Evolutionary conservation across 1,140 invertebrate genomes (phyloP), one percentile per base, ranked within the genome.

Genomic region (Aradophagus sp.): DNA sequence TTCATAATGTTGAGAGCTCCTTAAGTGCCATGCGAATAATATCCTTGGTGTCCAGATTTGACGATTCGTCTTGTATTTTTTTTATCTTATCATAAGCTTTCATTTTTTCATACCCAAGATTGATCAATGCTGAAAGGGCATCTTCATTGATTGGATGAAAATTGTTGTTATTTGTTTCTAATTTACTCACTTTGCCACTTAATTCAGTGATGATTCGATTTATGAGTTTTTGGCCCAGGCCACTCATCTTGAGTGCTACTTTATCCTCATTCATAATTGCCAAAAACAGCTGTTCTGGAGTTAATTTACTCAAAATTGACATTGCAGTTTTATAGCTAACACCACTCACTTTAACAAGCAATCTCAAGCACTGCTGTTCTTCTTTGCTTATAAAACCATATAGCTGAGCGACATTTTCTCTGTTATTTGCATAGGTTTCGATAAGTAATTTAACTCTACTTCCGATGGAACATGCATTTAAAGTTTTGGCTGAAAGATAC

Each of bases 261-360:
- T 56, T 56, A 56, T 56, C 52, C 29, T 56, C 52, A 56, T 56
- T 56, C 41, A 56, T 56, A 56, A 56, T 56, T 56, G 52, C 52
- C 52, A 56, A 56, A 56, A 56, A 56, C n/a, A 56, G 52, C 41
- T 56, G 52, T 44, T 56, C 52, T 56, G 52, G 52, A 56, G 52
- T 56, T 56, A 56, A 56, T 56, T 56, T 56, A 36, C 52, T 44
- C 52, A 56, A 56, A 56, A 56, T 56, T 56, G 52, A 56, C 38
- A 56, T 56, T 56, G 52, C 52, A 44, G 52, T 56, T 56, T 56
- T 56, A 56, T 56, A 56, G 52, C 52, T 56, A 44, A 56, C 52
- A n/a, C 52, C 52, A 31, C 52, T 56, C 19, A 56, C 52, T 56
- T 56, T 56, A 35, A 56, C 52, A 4, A 56, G 41, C 41, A 56